phyloP scores from a whole-genome alignment of 2,888 invertebrate genomes.

The Diarsia brunnea region DNA sequence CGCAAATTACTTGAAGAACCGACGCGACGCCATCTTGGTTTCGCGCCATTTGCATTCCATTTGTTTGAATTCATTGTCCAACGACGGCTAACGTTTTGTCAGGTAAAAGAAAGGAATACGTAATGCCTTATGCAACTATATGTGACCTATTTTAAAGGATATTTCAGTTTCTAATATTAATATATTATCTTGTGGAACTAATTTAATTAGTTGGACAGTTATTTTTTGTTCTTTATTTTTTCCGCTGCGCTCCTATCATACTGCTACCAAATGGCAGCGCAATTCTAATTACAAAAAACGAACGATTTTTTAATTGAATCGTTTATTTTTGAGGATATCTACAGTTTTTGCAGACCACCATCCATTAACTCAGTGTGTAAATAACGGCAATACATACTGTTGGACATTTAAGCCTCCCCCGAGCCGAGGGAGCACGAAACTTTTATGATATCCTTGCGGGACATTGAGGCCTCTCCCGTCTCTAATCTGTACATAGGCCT shows the following conservation, averaged over 20 bases:
- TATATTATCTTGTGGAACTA: conserved; percentile 42
- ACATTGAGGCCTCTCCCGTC: background rate
- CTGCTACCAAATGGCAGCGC: too few relatives aligned
- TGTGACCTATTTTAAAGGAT: conserved; percentile 64
- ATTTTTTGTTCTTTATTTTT: conserved; percentile 1
- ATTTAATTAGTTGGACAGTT: conserved; percentile 50
- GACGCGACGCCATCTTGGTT: conserved; percentile 62
- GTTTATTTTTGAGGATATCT: background rate
- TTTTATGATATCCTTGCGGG: too few relatives aligned
- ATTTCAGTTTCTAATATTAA: conserved; percentile 54
- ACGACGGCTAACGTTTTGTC: conserved; percentile 60
- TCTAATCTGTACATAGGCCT: accelerated
- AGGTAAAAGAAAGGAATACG: conserved; percentile 62
- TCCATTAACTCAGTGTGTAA: background rate
- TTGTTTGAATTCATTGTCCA: conserved; percentile 65
- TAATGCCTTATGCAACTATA: conserved; percentile 65
- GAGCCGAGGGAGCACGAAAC: too few relatives aligned
- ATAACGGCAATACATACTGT: background rate
- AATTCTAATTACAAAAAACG: background rate
- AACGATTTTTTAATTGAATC: background rate
- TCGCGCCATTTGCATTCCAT: conserved; percentile 64
- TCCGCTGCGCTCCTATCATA: too few relatives aligned
- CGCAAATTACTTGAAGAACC: conserved; percentile 64
- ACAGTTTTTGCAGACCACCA: background rate
- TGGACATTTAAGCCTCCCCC: too few relatives aligned